Conservation (phyloP, 1,140 invertebrate genomes). For the Mycetomoellerius zeteki region DNA sequence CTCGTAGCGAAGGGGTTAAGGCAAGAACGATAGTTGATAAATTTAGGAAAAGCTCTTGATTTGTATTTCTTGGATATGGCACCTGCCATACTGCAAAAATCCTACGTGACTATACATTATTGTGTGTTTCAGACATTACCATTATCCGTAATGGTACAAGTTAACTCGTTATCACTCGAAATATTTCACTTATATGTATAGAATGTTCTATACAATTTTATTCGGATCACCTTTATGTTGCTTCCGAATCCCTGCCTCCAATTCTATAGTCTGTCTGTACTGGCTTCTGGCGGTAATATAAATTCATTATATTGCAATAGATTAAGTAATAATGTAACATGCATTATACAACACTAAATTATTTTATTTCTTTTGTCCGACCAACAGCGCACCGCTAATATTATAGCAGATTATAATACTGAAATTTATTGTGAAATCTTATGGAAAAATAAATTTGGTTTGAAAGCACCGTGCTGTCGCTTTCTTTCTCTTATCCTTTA, state of each 20-base stretch:
- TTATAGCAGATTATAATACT: constrained; percentile 80
- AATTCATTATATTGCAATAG: constrained; percentile 59
- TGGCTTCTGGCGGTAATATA: constrained; percentile 68
- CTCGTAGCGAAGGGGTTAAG: constrained; percentile 40
- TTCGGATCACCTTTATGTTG: constrained; percentile 63
- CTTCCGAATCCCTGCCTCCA: constrained; percentile 45
- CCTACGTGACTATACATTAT: constrained; percentile 14
- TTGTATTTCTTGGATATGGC: not conserved
- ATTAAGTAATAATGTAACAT: constrained; percentile 66
- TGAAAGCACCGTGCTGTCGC: constrained; percentile 23
- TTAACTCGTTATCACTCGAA: constrained; percentile 60
- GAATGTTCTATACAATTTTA: constrained; percentile 56
- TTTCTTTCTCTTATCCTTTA: not conserved
- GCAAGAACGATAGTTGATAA: constrained; percentile 23
- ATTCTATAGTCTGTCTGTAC: constrained; percentile 61
- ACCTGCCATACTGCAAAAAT: not conserved
- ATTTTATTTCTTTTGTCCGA: constrained; percentile 78
- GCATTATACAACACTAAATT: constrained; percentile 72
- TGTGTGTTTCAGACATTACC: constrained; percentile 16
- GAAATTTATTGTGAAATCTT: constrained; percentile 80
- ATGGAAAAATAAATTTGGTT: constrained; percentile 81
- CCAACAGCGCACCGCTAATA: constrained; percentile 81
- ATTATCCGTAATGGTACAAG: constrained; percentile 8
- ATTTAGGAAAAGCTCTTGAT: constrained; percentile 8
- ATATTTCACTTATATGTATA: constrained; percentile 70